phyloP scores from a whole-genome alignment of 2,888 invertebrate species.

The Meiosimyza decipiens region DNA sequence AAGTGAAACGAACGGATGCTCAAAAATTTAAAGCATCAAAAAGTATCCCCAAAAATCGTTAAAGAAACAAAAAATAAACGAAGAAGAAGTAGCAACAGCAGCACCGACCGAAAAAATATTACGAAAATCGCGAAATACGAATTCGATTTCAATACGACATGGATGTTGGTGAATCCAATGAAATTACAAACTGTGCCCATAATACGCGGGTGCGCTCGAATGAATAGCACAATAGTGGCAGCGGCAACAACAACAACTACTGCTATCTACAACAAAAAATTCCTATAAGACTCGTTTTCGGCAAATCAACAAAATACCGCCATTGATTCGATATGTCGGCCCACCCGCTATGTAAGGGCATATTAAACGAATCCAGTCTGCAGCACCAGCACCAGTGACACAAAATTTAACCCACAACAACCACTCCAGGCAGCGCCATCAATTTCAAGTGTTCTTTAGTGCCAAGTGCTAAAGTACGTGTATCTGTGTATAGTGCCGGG shows the following conservation, averaged over 20 bases:
- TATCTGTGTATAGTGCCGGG: not conserved
- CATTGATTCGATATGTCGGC: slow-evolving; percentile 23
- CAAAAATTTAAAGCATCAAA: slow-evolving; percentile 20
- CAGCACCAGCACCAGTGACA: not conserved
- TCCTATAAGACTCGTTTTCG: slow-evolving; percentile 9
- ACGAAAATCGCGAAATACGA: not conserved
- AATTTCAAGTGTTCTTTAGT: slow-evolving; percentile 13
- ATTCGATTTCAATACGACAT: slow-evolving; percentile 1
- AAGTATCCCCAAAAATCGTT: not conserved
- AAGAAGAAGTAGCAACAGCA: slow-evolving; percentile 35
- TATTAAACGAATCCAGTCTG: not conserved
- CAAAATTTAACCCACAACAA: not conserved
- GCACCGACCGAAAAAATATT: slow-evolving; percentile 47
- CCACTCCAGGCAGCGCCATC: slow-evolving; percentile 5
- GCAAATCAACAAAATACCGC: slow-evolving; percentile 12
- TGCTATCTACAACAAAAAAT: not conserved
- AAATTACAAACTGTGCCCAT: not conserved
- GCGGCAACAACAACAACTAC: slow-evolving; percentile 25
- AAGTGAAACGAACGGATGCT: slow-evolving; percentile 3
- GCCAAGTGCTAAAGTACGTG: not conserved
- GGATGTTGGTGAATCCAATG: not conserved
- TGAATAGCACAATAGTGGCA: slow-evolving; percentile 1
- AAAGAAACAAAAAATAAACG: not conserved
- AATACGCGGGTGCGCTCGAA: not conserved
- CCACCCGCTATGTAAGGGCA: slow-evolving; percentile 16